Conservation (phyloP, 1,140 invertebrate species). For the Globodera rostochiensis region DNA sequence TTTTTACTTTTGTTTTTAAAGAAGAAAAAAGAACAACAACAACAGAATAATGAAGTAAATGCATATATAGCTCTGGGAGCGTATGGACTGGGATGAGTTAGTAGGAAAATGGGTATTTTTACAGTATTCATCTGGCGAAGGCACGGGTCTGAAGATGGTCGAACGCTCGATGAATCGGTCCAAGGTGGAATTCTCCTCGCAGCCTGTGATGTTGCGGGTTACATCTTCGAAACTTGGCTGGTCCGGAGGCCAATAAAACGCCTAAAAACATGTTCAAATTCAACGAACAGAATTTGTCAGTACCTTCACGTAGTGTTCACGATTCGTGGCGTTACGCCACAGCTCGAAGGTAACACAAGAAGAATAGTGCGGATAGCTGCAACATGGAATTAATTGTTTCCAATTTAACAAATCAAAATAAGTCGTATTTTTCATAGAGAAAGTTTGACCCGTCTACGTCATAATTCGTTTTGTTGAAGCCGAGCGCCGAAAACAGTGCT, state of each 20-base stretch:
- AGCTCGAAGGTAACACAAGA: constrained; percentile 41
- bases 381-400: background rate
- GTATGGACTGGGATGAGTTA: background rate
- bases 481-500: constrained; percentile 39
- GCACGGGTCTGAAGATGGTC: constrained; percentile 20
- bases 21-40: too few relatives aligned
- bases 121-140: constrained; percentile 28
- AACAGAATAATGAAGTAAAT: too few relatives aligned
- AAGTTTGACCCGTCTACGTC: constrained; percentile 8
- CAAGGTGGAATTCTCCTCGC: constrained; percentile 22
- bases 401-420: background rate
- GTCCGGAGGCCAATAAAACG: constrained; percentile 30
- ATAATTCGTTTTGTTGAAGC: constrained; percentile 46
- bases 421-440: background rate
- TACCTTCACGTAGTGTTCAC: constrained; percentile 40
- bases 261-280: constrained; percentile 24
- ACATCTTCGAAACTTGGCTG: constrained; percentile 7
- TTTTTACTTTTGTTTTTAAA: too few relatives aligned
- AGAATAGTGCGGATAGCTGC: constrained; percentile 45
- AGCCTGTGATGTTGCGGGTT: constrained; percentile 31
- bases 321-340: constrained; percentile 32
- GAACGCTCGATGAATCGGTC: constrained; percentile 28
- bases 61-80: too few relatives aligned
- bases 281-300: constrained; percentile 1
- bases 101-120: constrained; percentile 18